These are phyloP conservation scores for Odontesthes bonariensis DNA, from an alignment of 2,113 vertebrate species.

Conservation along the genomic window DNA sequence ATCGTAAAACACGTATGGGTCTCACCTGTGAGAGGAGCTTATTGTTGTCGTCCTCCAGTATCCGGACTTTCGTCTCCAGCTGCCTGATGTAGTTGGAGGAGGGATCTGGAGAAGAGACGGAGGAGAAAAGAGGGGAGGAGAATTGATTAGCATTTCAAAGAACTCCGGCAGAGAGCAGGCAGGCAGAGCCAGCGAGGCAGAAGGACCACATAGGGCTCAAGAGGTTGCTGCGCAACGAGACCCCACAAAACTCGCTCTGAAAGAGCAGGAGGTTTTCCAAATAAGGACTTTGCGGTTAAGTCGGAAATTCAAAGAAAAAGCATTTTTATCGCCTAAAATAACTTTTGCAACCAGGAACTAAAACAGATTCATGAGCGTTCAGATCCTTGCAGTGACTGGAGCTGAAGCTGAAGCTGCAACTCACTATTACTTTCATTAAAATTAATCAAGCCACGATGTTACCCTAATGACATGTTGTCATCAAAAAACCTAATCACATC, in stretches of 20 bases:
- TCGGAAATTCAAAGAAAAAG: background rate
- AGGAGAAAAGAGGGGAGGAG: slow-evolving; percentile 46
- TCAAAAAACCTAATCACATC: background rate
- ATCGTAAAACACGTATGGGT: too few relatives aligned
- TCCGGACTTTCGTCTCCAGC: slow-evolving; percentile 94
- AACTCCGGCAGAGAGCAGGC: slow-evolving; percentile 26
- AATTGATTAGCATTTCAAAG: slow-evolving; percentile 76
- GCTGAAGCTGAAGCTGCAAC: too few relatives aligned
- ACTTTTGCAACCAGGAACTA: background rate
- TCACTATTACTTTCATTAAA: background rate
- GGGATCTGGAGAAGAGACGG: slow-evolving; percentile 82
- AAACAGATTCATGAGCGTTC: too few relatives aligned
- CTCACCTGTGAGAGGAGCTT: slow-evolving; percentile 93
- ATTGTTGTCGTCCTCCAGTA: slow-evolving; percentile 91
- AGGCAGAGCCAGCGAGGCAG: slow-evolving; percentile 44
- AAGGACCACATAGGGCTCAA: slow-evolving; percentile 35
- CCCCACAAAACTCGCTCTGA: background rate
- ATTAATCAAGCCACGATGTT: background rate
- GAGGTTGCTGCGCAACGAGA: slow-evolving; percentile 18
- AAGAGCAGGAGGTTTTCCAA: background rate
- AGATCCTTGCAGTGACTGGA: too few relatives aligned
- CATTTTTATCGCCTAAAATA: background rate
- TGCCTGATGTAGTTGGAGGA: slow-evolving; percentile 93
- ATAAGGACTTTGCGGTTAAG: background rate
- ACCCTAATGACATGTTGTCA: background rate